A percentile compares a stretch with the other conserved stretches of the same genome.
Conservation (phyloP, 2,888 invertebrate species). For the Cheilosia vulpina region DNA sequence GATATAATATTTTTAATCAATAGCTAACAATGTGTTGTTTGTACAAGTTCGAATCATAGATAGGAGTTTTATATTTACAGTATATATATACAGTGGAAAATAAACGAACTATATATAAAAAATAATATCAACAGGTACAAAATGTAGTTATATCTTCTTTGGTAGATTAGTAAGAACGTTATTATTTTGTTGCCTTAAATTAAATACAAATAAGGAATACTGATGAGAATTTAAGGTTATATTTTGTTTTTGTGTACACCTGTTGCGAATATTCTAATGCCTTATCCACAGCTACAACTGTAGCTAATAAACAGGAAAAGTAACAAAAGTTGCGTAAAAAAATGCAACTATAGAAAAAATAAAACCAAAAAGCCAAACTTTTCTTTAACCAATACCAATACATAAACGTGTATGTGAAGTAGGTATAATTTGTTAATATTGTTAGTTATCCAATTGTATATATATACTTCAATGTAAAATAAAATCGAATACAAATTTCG, state of each 20-base stretch:
- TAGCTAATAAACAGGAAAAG: too few species aligned
- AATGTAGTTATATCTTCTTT: constrained; percentile 60
- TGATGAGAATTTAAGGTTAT: not conserved
- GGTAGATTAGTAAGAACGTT: constrained; percentile 13
- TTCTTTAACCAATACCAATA: too few species aligned
- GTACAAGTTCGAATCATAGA: constrained; percentile 36
- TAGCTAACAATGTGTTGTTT: constrained; percentile 48
- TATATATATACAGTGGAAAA: not conserved
- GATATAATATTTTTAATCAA: constrained; percentile 27
- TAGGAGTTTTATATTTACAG: constrained; percentile 40
- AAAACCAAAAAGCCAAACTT: too few species aligned
- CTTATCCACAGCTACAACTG: too few species aligned
- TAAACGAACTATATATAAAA: constrained; percentile 17
- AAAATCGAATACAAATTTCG: too few species aligned
- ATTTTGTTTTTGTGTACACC: not conserved
- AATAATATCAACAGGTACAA: constrained; percentile 71
- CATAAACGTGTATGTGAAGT: too few species aligned
- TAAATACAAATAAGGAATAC: constrained; percentile 9
- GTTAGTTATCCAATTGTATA: too few species aligned
- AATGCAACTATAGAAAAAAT: too few species aligned
- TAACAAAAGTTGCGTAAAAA: too few species aligned
- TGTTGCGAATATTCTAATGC: not conserved
- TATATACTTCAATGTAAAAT: too few species aligned
- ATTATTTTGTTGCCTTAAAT: constrained; percentile 1
- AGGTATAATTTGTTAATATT: too few species aligned